A percentile compares a stretch with the other conserved stretches of the same genome.
These are phyloP conservation scores for Streblospio benedicti DNA, from an alignment of 1,140 invertebrate species.

Conservation along the genomic window DNA sequence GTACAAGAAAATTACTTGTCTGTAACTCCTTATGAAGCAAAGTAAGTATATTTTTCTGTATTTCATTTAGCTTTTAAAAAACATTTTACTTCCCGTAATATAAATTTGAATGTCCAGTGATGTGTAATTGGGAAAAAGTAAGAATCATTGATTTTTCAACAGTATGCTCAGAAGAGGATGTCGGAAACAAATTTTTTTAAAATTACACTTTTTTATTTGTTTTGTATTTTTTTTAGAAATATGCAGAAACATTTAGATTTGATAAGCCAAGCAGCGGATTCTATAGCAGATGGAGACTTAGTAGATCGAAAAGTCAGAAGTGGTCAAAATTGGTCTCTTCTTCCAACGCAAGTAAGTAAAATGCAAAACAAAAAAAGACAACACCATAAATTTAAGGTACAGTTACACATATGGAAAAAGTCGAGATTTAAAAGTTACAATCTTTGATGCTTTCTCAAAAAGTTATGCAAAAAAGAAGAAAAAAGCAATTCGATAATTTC, in stretches of 20 bases:
- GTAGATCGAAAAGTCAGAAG: slow-evolving; percentile 72
- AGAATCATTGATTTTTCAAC: too few species aligned
- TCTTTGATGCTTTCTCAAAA: neutral
- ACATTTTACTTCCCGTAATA: slow-evolving; percentile 19
- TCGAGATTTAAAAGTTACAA: too few species aligned
- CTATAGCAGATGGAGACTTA: slow-evolving; percentile 75
- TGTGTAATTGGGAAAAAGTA: neutral
- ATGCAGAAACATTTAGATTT: slow-evolving; percentile 53
- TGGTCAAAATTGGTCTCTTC: slow-evolving; percentile 73
- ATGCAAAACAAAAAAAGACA: too few species aligned
- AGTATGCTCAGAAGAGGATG: too few species aligned
- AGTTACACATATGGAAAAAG: too few species aligned
- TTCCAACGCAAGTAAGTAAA: slow-evolving; percentile 70
- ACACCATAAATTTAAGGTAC: too few species aligned
- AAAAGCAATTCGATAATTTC: too few species aligned
- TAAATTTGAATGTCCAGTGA: slow-evolving; percentile 11
- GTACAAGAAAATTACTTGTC: slow-evolving; percentile 90
- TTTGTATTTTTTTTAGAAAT: slow-evolving; percentile 25
- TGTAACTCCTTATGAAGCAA: slow-evolving; percentile 49
- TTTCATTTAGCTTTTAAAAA: slow-evolving; percentile 28
- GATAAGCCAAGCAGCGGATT: slow-evolving; percentile 70
- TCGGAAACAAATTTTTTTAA: too few species aligned
- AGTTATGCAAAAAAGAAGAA: too few species aligned
- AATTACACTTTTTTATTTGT: neutral
- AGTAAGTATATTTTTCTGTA: slow-evolving; percentile 50